Percentiles rank a stretch among this genome's conserved stretches.
phyloP scores from a whole-genome alignment of 2,888 invertebrate species.

The Hyalella azteca region DNA sequence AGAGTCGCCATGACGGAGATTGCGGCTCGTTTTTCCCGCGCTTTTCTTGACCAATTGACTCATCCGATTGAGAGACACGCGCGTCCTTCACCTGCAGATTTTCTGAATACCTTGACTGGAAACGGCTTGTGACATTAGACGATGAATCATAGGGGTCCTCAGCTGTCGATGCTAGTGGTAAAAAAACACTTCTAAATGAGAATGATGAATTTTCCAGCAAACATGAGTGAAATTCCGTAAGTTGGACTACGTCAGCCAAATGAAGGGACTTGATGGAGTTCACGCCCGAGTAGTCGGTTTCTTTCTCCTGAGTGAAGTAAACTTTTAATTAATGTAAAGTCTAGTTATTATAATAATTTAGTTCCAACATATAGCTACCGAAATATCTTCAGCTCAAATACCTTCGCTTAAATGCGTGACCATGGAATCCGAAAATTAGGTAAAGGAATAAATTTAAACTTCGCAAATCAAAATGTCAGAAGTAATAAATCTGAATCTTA shows the following conservation, averaged over 20 bases:
- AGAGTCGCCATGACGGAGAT: background rate
- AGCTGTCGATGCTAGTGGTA: background rate
- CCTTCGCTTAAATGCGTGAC: no score
- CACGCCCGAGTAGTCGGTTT: slow-evolving; percentile 81
- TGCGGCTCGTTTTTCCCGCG: no score
- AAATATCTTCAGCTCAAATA: no score
- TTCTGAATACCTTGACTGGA: no score
- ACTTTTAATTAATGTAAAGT: background rate
- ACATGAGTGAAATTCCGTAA: slow-evolving; percentile 73
- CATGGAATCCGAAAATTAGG: no score
- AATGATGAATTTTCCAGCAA: slow-evolving; percentile 21
- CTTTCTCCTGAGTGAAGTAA: slow-evolving; percentile 72
- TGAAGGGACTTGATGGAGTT: slow-evolving; percentile 82
- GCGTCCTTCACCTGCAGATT: no score
- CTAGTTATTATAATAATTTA: background rate
- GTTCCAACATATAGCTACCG: background rate
- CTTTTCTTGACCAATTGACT: background rate
- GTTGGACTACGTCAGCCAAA: slow-evolving; percentile 82
- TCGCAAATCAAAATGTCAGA: no score
- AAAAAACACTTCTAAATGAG: slow-evolving; percentile 16
- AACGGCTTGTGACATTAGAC: background rate
- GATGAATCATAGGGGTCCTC: background rate
- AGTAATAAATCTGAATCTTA: no score
- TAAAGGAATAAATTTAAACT: no score
- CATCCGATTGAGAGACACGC: background rate